These are phyloP conservation scores for Gallinago undulata DNA, from an alignment of 2,113 vertebrate species.

Conservation along the genomic window DNA sequence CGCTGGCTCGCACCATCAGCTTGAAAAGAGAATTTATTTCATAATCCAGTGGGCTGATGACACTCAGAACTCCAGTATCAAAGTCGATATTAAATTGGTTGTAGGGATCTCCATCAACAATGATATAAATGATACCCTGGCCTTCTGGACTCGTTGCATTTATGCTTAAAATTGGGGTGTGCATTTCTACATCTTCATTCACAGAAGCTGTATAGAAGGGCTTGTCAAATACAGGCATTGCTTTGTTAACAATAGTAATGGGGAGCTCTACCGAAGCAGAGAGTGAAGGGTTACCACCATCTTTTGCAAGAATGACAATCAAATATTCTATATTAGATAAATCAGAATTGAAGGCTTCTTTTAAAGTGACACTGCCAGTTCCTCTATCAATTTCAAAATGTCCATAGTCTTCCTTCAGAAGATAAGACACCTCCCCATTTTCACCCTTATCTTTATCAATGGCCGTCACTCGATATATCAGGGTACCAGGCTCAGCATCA, in stretches of 20 bases:
- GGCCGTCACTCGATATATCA: constrained; percentile 89
- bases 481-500: constrained; percentile 88
- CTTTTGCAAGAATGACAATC: constrained; percentile 87
- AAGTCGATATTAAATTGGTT: constrained; percentile 95
- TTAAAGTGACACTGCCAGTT: constrained; percentile 86
- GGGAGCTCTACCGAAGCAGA: constrained; percentile 87
- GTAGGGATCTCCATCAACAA: constrained; percentile 88
- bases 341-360: constrained; percentile 90
- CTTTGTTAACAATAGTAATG: constrained; percentile 96
- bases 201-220: constrained; percentile 90
- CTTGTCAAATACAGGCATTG: constrained; percentile 97
- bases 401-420: constrained; percentile 87
- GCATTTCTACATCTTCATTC: constrained; percentile 87
- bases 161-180: constrained; percentile 90
- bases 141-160: constrained; percentile 96
- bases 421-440: constrained; percentile 92
- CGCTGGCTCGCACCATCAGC: constrained; percentile 89
- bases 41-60: constrained; percentile 88
- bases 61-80: constrained; percentile 93
- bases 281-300: constrained; percentile 86
- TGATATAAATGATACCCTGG: constrained; percentile 94
- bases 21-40: constrained; percentile 85
- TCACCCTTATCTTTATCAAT: constrained; percentile 90
- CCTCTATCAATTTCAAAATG: constrained; percentile 92
- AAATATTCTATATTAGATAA: constrained; percentile 93